phyloP scores from a whole-genome alignment of 2,888 invertebrate genomes.

The Pseudococcus viburni region DNA sequence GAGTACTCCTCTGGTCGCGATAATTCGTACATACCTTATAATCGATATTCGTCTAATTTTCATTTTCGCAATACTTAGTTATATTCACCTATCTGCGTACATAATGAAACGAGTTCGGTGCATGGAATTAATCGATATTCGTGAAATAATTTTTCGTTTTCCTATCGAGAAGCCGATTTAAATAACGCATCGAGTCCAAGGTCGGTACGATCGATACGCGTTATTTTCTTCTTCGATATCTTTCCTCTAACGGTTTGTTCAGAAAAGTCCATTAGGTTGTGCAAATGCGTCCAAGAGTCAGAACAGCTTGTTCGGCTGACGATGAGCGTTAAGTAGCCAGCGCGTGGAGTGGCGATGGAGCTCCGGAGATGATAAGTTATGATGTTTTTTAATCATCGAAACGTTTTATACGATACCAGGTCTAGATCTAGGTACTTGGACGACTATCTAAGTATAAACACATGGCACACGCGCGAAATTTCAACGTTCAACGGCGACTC shows the following conservation, averaged over 20 bases:
- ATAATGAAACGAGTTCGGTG: not conserved
- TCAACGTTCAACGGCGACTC: not conserved
- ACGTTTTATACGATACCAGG: not conserved
- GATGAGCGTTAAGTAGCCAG: too few species aligned
- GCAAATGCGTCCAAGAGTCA: too few species aligned
- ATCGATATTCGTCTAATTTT: conserved; percentile 59
- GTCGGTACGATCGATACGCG: not conserved
- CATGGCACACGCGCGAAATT: conserved; percentile 53
- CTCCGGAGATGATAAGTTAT: not conserved
- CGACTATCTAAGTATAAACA: not conserved
- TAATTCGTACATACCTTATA: conserved; percentile 41
- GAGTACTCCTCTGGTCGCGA: not conserved
- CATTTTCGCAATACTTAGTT: conserved; percentile 30
- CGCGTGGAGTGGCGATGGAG: not conserved
- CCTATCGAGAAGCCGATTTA: conserved; percentile 17
- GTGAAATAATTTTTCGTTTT: conserved; percentile 40
- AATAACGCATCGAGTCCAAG: conserved; percentile 42
- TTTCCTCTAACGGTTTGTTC: too few species aligned
- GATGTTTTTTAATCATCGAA: not conserved
- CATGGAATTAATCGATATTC: conserved; percentile 19
- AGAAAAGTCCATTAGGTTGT: not conserved
- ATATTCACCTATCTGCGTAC: too few species aligned
- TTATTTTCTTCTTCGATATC: too few species aligned
- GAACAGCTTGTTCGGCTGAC: too few species aligned
- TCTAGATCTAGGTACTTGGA: not conserved